Percentiles rank a stretch among this genome's conserved stretches.
Conservation (phyloP, 2,113 vertebrate genomes). For the Gymnorhina tibicen region DNA sequence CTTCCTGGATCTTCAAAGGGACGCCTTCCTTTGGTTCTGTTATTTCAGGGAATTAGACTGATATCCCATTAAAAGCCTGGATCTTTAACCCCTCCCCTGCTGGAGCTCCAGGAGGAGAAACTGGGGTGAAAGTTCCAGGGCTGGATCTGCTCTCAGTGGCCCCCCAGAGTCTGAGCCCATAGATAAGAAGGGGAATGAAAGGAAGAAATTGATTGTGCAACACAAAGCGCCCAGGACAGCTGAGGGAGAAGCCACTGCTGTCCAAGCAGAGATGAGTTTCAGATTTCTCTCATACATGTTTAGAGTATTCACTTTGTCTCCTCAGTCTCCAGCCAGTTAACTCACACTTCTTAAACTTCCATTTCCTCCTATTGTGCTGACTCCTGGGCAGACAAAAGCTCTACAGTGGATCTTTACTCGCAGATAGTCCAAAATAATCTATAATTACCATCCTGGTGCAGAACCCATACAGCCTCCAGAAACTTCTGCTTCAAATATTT, state of each 20-base stretch:
- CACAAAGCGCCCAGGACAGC: not conserved
- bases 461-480: not conserved
- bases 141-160: not conserved
- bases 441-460: not conserved
- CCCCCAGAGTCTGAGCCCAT: not conserved
- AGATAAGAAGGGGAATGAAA: not conserved
- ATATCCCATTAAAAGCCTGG: not conserved
- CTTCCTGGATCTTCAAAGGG: not conserved
- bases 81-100: not conserved
- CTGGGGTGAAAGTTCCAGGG: not conserved
- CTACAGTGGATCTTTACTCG: not conserved
- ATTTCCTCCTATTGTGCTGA: not conserved
- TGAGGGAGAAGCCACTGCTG: not conserved
- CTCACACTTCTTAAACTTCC: not conserved
- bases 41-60: not conserved
- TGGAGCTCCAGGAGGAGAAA: not conserved
- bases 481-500: not conserved
- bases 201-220: not conserved
- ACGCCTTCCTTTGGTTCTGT: rapidly evolving
- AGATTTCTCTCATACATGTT: not conserved
- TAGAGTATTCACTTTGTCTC: not conserved
- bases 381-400: not conserved
- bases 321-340: not conserved
- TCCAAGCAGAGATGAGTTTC: not conserved
- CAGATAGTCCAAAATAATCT: not conserved